A percentile compares a stretch with the other conserved stretches of the same genome.
phyloP scores from a whole-genome alignment of 2,888 invertebrate genomes.

The Patella caerulea region DNA sequence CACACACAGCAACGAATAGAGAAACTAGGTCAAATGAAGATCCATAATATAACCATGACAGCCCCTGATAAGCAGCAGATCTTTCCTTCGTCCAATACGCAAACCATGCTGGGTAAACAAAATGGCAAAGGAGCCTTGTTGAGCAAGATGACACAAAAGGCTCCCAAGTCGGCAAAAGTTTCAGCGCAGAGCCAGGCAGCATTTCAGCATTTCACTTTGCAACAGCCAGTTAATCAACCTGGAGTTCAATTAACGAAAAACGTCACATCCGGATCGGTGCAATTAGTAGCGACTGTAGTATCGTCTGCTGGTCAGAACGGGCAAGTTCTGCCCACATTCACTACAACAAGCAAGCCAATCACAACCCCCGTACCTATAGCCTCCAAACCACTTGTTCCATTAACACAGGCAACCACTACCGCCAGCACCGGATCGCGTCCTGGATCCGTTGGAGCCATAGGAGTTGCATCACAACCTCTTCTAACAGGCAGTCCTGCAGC shows the following conservation, averaged over 20 bases:
- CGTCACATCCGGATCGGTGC: slow-evolving; percentile 43
- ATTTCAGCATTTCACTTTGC: slow-evolving; percentile 8
- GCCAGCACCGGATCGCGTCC: slow-evolving; percentile 21
- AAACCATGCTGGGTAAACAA: slow-evolving; percentile 57
- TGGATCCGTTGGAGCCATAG: slow-evolving; percentile 33
- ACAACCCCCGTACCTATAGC: slow-evolving; percentile 64
- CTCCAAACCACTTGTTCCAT: slow-evolving; percentile 51
- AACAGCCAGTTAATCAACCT: slow-evolving; percentile 29
- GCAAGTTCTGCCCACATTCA: slow-evolving; percentile 53
- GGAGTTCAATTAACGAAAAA: slow-evolving; percentile 24
- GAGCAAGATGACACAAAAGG: slow-evolving; percentile 60
- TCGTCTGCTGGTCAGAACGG: slow-evolving; percentile 37
- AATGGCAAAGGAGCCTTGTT: slow-evolving; percentile 58
- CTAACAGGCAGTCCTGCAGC: slow-evolving; percentile 43
- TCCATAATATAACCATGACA: slow-evolving; percentile 67
- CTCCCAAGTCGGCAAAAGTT: slow-evolving; percentile 33
- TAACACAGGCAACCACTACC: slow-evolving; percentile 27
- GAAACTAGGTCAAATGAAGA: slow-evolving; percentile 54
- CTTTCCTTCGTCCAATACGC: slow-evolving; percentile 64
- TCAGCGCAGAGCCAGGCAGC: slow-evolving; percentile 25
- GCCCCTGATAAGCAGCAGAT: slow-evolving; percentile 55
- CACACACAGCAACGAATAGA: slow-evolving; percentile 44
- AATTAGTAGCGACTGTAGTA: slow-evolving; percentile 41
- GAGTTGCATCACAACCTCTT: slow-evolving; percentile 40
- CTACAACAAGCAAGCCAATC: slow-evolving; percentile 62